phyloP scores from a whole-genome alignment of 2,797 vertebrate genomes.

The Anas acuta region DNA sequence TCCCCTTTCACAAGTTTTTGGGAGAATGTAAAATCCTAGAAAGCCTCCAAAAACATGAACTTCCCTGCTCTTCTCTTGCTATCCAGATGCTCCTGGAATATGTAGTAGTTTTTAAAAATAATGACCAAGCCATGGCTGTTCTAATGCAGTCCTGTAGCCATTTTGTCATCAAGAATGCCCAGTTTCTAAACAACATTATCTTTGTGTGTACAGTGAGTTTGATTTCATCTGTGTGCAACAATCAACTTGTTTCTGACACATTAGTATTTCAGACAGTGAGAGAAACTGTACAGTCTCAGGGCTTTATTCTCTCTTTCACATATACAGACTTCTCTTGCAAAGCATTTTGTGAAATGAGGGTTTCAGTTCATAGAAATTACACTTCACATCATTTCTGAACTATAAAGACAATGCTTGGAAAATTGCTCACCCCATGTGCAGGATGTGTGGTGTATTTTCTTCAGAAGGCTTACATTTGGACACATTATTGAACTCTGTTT shows the following conservation, averaged over 20 bases:
- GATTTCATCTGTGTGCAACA: not conserved
- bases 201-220: not conserved
- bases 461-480: not conserved
- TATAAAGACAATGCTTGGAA: not conserved
- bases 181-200: not conserved
- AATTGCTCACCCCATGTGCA: accelerated
- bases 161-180: not conserved
- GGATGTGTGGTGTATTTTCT: not conserved
- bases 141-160: not conserved
- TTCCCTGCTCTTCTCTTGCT: not conserved
- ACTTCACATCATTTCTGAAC: not conserved
- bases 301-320: not conserved
- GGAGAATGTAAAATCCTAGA: not conserved
- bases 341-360: not conserved
- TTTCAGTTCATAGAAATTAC: not conserved
- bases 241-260: not conserved
- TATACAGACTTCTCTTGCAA: not conserved
- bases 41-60: not conserved
- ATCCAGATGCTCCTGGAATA: not conserved
- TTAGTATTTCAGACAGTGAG: not conserved
- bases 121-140: not conserved
- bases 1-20: not conserved
- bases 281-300: not conserved
- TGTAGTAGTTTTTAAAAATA: not conserved
- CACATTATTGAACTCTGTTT: not conserved